phyloP scores from a whole-genome alignment of 2,888 invertebrate genomes.

The Tanytarsus gracilentus region DNA sequence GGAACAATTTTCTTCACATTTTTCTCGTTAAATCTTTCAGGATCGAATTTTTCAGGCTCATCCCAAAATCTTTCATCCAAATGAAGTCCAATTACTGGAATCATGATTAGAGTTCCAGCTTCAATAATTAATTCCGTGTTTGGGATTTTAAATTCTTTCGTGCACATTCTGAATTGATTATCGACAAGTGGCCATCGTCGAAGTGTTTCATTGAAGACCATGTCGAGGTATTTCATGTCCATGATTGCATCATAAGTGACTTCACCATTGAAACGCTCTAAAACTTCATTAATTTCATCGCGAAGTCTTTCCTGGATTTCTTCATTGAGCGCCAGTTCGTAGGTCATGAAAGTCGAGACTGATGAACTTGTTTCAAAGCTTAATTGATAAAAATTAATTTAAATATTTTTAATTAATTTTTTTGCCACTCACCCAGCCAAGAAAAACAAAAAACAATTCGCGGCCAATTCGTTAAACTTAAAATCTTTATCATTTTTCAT shows the following conservation, averaged over 20 bases:
- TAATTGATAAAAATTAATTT: constrained; percentile 39
- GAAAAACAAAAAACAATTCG: not conserved
- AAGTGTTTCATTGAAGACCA: constrained; percentile 42
- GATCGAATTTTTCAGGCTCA: constrained; percentile 40
- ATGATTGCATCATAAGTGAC: constrained; percentile 40
- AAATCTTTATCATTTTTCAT: not conserved
- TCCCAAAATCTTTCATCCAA: constrained; percentile 40
- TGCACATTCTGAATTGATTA: constrained; percentile 31
- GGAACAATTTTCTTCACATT: constrained; percentile 33
- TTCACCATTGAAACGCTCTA: constrained; percentile 36
- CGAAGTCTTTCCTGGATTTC: constrained; percentile 39
- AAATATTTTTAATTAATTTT: constrained; percentile 35
- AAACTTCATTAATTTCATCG: constrained; percentile 37
- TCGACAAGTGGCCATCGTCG: constrained; percentile 37
- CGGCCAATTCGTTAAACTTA: not conserved
- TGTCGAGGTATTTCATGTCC: constrained; percentile 42
- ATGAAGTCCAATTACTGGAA: constrained; percentile 38
- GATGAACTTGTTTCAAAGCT: constrained; percentile 44
- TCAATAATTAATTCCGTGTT: constrained; percentile 42
- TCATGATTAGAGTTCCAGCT: constrained; percentile 37
- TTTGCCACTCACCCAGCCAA: not conserved
- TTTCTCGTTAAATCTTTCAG: constrained; percentile 41
- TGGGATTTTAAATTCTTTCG: constrained; percentile 43
- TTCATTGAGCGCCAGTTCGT: constrained; percentile 39
- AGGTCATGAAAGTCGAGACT: constrained; percentile 39